Evolutionary conservation across 2,797 vertebrate species (phyloP), one percentile per base, ranked within the genome.

Genomic region (Lemur catta): DNA sequence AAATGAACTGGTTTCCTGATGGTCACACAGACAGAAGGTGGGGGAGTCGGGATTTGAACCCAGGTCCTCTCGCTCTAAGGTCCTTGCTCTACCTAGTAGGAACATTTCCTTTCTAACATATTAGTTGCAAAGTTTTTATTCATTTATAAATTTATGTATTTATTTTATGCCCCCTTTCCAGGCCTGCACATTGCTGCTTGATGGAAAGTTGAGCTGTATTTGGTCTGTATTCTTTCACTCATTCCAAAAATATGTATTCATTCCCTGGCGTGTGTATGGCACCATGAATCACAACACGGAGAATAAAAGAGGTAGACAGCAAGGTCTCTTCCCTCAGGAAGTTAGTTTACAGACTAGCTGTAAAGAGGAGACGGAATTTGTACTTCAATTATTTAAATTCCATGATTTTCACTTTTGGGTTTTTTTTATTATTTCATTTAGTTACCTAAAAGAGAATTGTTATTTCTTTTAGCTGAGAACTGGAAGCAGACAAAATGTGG

Each of bases 371-470:
- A 69, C 48, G 87, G 79, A 43, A 57, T 75, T 86, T 87, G 41
- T 74, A 79, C 78, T 93, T 86, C 78, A 81, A 89, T 97, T 89
- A 93, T 95, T 86, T 91, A 92, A 85, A 86, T 89, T 76, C n/a
- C 76, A 7, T 63, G 48, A 78, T 67, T 79, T 96, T 76, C 48
- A 46, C n/a, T 92, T 71, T 72, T 11, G 24, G 11, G 6, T n/a
- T 57, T 28, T 59, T 57, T 59, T 57, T 10, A 43, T 92, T 85
- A 9, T 88, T 95, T 95, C 35, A 46, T 65, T 59, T 80, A 63
- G 93, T 86, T 63, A 89, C 90, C 72, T 96, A 87, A 93, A 94
- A 52, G 12, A 84, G 74, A 74, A 75, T 67, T 6, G 24, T 48
- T 67, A 14, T 63, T 90, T 84, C 61, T 89, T 84, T 95, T 17